Evolutionary conservation across 1,140 invertebrate species (phyloP).

Genomic region (Papilio polyxenes): DNA sequence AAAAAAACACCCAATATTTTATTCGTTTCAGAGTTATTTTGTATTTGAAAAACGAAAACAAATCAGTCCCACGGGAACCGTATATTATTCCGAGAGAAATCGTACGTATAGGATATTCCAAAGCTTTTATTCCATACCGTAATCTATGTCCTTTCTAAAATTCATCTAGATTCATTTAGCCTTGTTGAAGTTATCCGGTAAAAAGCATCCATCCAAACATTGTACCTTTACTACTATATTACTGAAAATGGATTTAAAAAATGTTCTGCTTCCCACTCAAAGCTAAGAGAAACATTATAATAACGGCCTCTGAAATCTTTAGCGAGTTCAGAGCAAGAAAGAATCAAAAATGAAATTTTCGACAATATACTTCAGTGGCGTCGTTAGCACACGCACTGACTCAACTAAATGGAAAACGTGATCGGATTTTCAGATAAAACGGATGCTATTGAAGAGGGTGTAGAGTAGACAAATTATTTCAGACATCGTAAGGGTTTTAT

Average conservation of each 20-base stretch:
- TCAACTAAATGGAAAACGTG: slow-evolving; percentile 27
- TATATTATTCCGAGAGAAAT: too few species aligned
- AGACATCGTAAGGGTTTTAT: neutral
- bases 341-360: neutral
- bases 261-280: neutral
- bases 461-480: neutral
- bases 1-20: too few species aligned
- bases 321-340: neutral
- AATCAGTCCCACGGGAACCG: too few species aligned
- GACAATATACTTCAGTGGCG: neutral
- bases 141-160: too few species aligned
- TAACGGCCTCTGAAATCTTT: slow-evolving; percentile 1
- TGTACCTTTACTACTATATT: neutral
- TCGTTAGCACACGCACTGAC: slow-evolving; percentile 14
- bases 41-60: too few species aligned
- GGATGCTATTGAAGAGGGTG: neutral
- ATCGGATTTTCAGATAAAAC: slow-evolving; percentile 21
- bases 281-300: slow-evolving; percentile 4
- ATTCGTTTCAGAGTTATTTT: too few species aligned
- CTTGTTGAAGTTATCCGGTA: neutral
- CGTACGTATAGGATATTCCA: too few species aligned
- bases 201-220: neutral
- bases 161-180: too few species aligned
- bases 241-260: neutral
- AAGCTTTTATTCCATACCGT: too few species aligned